These are phyloP conservation scores for Acleris laterana DNA, from an alignment of 2,888 invertebrate genomes.

Conservation along the genomic window DNA sequence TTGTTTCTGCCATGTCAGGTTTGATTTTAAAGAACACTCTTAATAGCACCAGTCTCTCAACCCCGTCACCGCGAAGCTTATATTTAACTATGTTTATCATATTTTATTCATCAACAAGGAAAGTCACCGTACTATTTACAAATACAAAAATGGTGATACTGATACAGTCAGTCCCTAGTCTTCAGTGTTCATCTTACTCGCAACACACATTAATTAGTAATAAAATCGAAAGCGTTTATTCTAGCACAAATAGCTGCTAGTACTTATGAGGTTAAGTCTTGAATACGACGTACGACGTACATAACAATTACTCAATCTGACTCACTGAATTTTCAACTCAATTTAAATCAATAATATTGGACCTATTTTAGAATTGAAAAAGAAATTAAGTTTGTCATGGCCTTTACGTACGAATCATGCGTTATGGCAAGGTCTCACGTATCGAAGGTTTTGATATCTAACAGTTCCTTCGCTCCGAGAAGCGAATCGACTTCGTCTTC, in stretches of 20 bases:
- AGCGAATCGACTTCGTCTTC: constrained; percentile 68
- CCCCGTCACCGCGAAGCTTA: constrained; percentile 17
- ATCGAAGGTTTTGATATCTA: constrained; percentile 55
- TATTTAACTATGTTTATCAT: too few species aligned
- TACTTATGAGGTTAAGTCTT: constrained; percentile 1
- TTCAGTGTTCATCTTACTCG: background rate
- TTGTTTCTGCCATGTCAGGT: background rate
- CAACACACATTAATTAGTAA: background rate
- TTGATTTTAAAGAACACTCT: background rate
- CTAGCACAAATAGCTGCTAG: background rate
- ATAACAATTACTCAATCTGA: background rate
- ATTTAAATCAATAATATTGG: too few species aligned
- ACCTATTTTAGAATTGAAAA: background rate
- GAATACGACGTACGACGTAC: background rate
- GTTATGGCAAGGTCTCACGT: constrained; percentile 28
- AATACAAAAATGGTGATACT: constrained; percentile 14
- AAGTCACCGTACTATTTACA: constrained; percentile 30
- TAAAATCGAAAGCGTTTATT: background rate
- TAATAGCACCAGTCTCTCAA: constrained; percentile 1
- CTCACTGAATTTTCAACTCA: too few species aligned
- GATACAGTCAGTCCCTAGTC: constrained; percentile 4
- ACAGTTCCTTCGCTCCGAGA: constrained; percentile 56
- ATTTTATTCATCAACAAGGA: constrained; percentile 18
- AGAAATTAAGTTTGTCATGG: background rate
- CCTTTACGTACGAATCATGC: background rate